phyloP scores from a whole-genome alignment of 1,140 invertebrate genomes.

The Steinernema feltiae region DNA sequence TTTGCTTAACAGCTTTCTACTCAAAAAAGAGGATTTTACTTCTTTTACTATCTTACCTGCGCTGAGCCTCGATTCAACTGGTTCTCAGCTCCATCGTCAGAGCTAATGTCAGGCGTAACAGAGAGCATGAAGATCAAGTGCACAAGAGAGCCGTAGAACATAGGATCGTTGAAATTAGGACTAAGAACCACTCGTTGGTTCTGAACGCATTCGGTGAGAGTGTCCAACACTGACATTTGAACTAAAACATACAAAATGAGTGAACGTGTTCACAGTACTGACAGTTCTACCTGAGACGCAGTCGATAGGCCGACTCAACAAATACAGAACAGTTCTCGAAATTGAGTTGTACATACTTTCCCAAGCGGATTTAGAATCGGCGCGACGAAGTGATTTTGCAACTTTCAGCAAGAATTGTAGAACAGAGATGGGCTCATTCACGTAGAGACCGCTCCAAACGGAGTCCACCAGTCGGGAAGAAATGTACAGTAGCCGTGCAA shows the following conservation, averaged over 20 bases:
- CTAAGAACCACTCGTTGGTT: conserved; percentile 74
- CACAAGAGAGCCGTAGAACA: conserved; percentile 77
- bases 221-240: conserved; percentile 55
- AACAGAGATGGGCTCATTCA: conserved; percentile 57
- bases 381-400: conserved; percentile 20
- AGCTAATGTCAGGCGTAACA: conserved; percentile 60
- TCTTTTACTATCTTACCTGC: no score
- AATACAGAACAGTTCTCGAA: conserved; percentile 84
- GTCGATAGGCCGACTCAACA: conserved; percentile 82
- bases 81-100: conserved; percentile 26
- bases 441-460: conserved; percentile 76
- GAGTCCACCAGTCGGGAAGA: conserved; percentile 88
- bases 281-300: conserved; percentile 61
- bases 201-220: conserved; percentile 45
- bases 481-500: conserved; percentile 74
- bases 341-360: conserved; percentile 68
- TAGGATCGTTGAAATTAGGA: conserved; percentile 66
- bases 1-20: no score
- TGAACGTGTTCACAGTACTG: conserved; percentile 63
- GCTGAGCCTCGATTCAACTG: conserved; percentile 17
- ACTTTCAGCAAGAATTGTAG: conserved; percentile 57
- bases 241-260: conserved; percentile 28
- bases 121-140: conserved; percentile 90
- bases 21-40: no score
- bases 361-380: conserved; percentile 25